Conservation (phyloP, 2,888 invertebrate genomes). For the Corbicula japonica region DNA sequence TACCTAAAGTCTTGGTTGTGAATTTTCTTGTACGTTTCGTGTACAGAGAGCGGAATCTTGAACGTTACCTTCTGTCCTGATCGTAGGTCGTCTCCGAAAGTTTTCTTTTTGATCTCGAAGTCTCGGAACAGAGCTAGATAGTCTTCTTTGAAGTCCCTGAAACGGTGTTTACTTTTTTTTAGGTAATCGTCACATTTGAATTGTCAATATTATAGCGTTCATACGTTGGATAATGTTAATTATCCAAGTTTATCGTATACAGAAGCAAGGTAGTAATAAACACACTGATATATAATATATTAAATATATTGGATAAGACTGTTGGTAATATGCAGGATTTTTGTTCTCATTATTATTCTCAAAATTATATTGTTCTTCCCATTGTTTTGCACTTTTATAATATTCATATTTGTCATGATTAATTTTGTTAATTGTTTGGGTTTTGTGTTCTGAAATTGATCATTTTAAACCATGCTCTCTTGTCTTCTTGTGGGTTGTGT, state of each 20-base stretch:
- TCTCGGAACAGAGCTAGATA: conserved; percentile 27
- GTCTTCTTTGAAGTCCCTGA: conserved; percentile 30
- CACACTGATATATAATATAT: neutral
- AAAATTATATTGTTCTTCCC: too few species aligned
- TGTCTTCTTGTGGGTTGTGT: neutral
- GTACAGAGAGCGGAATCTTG: conserved; percentile 25
- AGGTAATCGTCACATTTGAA: too few species aligned
- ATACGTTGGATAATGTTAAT: neutral
- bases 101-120: conserved; percentile 45
- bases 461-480: too few species aligned
- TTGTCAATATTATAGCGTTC: neutral
- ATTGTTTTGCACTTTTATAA: too few species aligned
- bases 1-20: conserved; percentile 19
- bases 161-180: too few species aligned
- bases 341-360: neutral
- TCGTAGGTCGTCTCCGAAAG: conserved; percentile 15
- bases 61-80: conserved; percentile 17
- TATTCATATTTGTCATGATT: too few species aligned
- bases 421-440: too few species aligned
- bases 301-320: neutral
- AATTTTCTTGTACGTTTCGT: conserved; percentile 5
- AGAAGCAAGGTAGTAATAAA: neutral
- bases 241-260: neutral
- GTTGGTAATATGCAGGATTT: neutral
- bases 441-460: too few species aligned